These are phyloP conservation scores for Peribatodes rhomboidaria DNA, from an alignment of 2,888 invertebrate genomes.

Conservation along the genomic window DNA sequence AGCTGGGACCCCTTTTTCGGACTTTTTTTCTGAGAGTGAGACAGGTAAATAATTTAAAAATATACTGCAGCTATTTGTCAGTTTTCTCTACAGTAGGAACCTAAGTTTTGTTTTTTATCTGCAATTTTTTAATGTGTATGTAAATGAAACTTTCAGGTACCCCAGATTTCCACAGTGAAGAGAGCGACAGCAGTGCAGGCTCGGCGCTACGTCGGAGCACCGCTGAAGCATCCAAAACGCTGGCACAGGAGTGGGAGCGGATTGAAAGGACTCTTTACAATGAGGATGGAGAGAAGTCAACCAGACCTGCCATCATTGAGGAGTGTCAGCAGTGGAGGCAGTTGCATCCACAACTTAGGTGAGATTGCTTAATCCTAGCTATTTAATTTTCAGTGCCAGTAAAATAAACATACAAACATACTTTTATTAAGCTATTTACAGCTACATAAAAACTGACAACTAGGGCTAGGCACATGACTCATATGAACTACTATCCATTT, in stretches of 20 bases:
- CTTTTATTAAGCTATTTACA: too few species aligned
- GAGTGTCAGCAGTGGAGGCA: constrained; percentile 87
- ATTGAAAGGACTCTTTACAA: constrained; percentile 86
- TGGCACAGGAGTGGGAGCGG: constrained; percentile 85
- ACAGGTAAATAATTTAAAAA: constrained; percentile 60
- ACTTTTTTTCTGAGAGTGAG: constrained; percentile 81
- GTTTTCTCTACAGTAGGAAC: too few species aligned
- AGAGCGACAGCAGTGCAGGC: constrained; percentile 84
- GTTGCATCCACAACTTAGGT: constrained; percentile 87
- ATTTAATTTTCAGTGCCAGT: background rate
- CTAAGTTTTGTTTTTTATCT: too few species aligned
- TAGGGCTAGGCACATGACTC: too few species aligned
- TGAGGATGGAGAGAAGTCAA: constrained; percentile 82
- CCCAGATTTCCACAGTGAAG: constrained; percentile 80
- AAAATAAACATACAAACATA: too few species aligned
- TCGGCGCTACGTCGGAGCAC: constrained; percentile 81
- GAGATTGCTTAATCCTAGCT: constrained; percentile 25
- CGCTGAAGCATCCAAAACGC: constrained; percentile 79
- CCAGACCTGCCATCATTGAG: constrained; percentile 80
- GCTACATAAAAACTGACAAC: too few species aligned
- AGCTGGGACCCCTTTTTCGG: constrained; percentile 77
- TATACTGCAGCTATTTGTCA: background rate
- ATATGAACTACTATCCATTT: too few species aligned
- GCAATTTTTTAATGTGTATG: background rate
- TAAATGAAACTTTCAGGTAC: constrained; percentile 60